A percentile compares a stretch with the other conserved stretches of the same genome.
Conservation (phyloP, 2,113 vertebrate species). For the Heteronetta atricapilla region DNA sequence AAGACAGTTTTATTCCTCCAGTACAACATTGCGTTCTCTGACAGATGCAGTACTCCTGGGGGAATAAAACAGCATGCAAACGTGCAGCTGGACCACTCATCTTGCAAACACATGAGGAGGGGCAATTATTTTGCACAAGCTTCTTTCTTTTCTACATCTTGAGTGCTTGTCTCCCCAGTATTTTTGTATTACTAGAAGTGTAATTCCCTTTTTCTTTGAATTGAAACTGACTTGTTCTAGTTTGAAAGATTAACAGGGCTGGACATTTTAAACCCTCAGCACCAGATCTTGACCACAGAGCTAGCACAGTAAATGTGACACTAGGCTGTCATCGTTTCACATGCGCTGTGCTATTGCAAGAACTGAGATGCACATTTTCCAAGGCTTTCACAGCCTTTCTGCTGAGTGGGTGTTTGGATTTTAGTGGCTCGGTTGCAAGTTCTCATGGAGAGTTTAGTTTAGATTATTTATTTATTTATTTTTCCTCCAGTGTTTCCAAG, state of each 20-base stretch:
- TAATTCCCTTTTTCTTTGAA: neutral
- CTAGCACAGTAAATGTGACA: neutral
- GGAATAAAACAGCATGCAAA: neutral
- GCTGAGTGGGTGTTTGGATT: neutral
- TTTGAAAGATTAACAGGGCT: neutral
- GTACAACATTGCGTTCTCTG: neutral
- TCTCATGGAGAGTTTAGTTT: neutral
- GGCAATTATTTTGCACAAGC: neutral
- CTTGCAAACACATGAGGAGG: rapidly evolving
- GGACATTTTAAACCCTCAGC: neutral
- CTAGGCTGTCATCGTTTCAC: neutral
- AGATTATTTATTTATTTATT: neutral
- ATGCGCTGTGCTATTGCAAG: neutral
- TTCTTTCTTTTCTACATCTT: neutral
- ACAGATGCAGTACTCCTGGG: neutral
- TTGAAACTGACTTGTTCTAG: neutral
- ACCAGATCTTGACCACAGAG: neutral
- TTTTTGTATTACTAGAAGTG: neutral
- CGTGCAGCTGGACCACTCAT: neutral
- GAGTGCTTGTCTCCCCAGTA: neutral
- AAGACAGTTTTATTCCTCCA: neutral
- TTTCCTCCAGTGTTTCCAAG: neutral
- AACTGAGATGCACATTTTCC: neutral
- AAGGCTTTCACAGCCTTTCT: neutral
- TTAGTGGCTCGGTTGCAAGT: rapidly evolving